A percentile compares a stretch with the other conserved stretches of the same genome.
These are phyloP conservation scores for Capromys pilorides DNA, from an alignment of 2,797 vertebrate genomes.

Conservation along the genomic window DNA sequence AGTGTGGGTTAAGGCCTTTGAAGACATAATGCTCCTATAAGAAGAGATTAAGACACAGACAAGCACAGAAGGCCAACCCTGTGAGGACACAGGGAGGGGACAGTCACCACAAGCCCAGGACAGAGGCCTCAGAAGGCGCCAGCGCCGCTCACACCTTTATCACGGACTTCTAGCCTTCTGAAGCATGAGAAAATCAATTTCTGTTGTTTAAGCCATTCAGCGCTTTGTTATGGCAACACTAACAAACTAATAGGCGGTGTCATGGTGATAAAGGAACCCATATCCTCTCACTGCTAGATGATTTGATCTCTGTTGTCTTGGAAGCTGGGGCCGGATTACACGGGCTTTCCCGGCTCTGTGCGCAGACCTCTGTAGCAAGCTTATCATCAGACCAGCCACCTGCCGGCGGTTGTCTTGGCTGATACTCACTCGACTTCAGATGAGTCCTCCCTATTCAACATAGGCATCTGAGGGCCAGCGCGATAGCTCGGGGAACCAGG, in stretches of 20 bases:
- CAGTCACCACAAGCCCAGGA: background rate
- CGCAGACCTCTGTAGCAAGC: background rate
- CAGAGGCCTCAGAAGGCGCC: background rate
- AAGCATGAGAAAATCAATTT: background rate
- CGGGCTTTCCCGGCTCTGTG: background rate
- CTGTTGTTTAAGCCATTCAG: background rate
- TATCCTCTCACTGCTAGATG: background rate
- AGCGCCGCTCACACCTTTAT: fast-evolving
- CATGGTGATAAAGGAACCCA: background rate
- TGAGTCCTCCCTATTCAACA: background rate
- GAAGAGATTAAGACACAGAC: background rate
- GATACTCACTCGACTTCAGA: background rate
- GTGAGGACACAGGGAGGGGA: background rate
- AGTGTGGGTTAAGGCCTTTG: background rate
- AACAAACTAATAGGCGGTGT: background rate
- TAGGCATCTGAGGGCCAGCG: background rate
- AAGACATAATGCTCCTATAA: background rate
- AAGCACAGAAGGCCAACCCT: background rate
- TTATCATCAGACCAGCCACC: background rate
- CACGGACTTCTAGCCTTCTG: background rate
- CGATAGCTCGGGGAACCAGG: too few relatives aligned
- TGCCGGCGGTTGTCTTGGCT: background rate
- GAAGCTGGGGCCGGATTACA: background rate
- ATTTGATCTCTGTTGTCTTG: background rate
- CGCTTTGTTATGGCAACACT: background rate